Base-by-base conservation (phyloP, 2,797 vertebrate species). In the Limosa lapponica region DNA sequence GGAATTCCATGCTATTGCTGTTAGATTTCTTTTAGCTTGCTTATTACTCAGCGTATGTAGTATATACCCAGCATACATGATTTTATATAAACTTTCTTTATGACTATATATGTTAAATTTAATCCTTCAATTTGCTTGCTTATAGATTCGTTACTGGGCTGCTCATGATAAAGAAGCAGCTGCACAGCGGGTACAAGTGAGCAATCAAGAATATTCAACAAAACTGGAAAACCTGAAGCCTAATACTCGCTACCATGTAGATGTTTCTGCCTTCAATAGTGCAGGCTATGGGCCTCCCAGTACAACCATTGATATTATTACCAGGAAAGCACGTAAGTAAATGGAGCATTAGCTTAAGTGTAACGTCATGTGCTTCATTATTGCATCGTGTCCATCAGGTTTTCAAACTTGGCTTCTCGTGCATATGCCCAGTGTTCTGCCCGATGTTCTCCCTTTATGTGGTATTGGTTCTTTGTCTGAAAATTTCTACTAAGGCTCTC, bases 251-350 rank as follows among this genome's bases (percentile, higher is more conserved):
- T 99, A 99, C 93, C 84, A 98, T 12, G 95, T 99, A 25, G 99
- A 99, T 93, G 98, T 99, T 72, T 98, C 98, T 66, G 99, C 98
- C 51, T 99, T 98, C 97, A 99, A 99, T 71, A 98, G 98, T 13
- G 99, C 99, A 18, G 99, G 99, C 39, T 99, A 98, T 17, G 99
- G 99, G 4, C 99, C 99, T 19, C 90, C 98, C 93, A 99, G 99
- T 72, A 95, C 96, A 10, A 98, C 92, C 82, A 78, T 98, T 4
- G 98, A 98, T 73, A 96, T 99, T 49, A 94, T 97, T 87, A 99
- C 99, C 89, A 99, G 98, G 97, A 99, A 99, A 99, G 96, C 99
- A 90, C 99, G 99, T 99, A 98, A 96, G 99, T 98, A 62, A 95
- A 82, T 13, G 20, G 14, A 51, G 34, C 32, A 27, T 30, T 27